phyloP scores from a whole-genome alignment of 37 sponge, comb jelly and placozoan species.

The Mnemiopsis leidyi region DNA sequence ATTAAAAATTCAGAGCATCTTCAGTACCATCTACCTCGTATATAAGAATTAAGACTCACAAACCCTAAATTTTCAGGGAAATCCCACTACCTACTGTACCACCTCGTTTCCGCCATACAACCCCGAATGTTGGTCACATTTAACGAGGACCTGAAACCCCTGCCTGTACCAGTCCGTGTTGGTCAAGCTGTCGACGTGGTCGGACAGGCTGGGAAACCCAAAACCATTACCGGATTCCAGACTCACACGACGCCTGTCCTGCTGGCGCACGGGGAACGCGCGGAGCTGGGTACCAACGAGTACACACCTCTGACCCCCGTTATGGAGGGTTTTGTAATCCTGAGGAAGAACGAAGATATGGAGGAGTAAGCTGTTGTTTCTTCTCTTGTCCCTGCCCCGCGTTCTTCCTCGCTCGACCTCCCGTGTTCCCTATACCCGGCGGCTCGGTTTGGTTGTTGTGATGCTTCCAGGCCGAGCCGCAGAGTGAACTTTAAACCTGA shows the following conservation, averaged over 20 bases:
- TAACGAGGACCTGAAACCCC: constrained; percentile 77
- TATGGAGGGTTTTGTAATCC: constrained; percentile 89
- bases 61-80: constrained; percentile 72
- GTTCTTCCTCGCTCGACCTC: background rate
- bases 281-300: constrained; percentile 91
- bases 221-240: constrained; percentile 93
- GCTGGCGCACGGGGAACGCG: constrained; percentile 89
- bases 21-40: too few relatives aligned
- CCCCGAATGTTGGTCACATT: constrained; percentile 96
- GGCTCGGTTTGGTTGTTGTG: background rate
- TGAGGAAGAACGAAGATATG: constrained; percentile 86
- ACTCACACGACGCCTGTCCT: constrained; percentile 95
- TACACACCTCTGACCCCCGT: constrained; percentile 81
- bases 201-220: constrained; percentile 91
- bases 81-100: constrained; percentile 87
- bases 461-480: background rate
- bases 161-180: constrained; percentile 90
- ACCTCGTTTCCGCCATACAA: constrained; percentile 91
- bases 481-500: background rate
- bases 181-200: constrained; percentile 98
- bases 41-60: too few relatives aligned
- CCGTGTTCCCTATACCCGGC: background rate
- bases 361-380: background rate
- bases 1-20: too few relatives aligned
- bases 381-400: background rate